Percentiles rank a stretch among this genome's conserved stretches.
phyloP scores from a whole-genome alignment of 2,113 vertebrate species.

The Camelus dromedarius region DNA sequence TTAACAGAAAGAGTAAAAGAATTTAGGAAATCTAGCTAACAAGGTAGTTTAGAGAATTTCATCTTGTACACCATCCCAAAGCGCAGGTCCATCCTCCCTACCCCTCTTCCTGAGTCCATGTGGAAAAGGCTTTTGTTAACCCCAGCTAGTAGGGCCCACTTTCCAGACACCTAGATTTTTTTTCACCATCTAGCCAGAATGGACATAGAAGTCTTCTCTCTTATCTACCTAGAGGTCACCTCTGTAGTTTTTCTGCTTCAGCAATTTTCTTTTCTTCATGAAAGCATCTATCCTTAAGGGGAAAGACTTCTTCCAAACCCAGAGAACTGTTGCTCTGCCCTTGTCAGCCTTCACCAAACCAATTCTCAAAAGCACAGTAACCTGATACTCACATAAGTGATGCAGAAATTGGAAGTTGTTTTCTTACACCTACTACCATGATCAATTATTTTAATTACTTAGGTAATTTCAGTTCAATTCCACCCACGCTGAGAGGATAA shows the following conservation, averaged over 20 bases:
- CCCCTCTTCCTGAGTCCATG: not conserved
- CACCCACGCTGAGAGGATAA: not conserved
- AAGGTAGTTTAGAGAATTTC: not conserved
- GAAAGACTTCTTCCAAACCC: not conserved
- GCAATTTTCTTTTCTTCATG: not conserved
- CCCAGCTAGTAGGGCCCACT: too few relatives aligned
- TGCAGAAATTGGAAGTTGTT: not conserved
- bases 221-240: not conserved
- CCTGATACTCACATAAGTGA: not conserved
- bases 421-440: not conserved
- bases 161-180: not conserved
- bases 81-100: not conserved
- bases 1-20: not conserved
- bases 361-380: not conserved
- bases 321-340: not conserved
- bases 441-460: constrained; percentile 45
- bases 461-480: not conserved
- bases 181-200: not conserved
- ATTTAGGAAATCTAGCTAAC: not conserved
- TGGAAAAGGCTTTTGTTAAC: not conserved
- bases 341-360: not conserved
- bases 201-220: not conserved
- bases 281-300: not conserved
- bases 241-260: not conserved
- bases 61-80: not conserved